Evolutionary conservation across 2,113 vertebrate species (phyloP), one percentile per base, ranked within the genome.

Genomic region (Bufo bufo): DNA sequence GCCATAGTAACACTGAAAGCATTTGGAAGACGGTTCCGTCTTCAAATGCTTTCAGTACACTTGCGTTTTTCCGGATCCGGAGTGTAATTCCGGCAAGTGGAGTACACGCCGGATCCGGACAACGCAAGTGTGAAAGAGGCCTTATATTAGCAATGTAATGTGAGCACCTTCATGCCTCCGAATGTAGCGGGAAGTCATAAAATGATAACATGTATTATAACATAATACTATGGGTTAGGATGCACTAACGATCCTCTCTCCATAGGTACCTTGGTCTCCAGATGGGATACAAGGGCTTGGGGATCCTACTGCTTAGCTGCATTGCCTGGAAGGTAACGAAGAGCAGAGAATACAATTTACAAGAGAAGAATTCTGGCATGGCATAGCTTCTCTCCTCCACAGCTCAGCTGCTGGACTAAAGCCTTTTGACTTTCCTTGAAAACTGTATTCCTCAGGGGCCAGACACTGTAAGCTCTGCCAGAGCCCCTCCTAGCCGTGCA

Each of bases 191-290:
- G 33, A 43, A 72, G 23, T 71, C 69, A 13, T 43, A 71, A 13
- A 0, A 45, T 47, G 9, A 17, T 9, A 43, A 17, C 43, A 6
- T 16, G 23, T 23, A 69, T 16, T 11, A 69, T 4, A 6, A 45
- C 23, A 45, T 4, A 14, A 72, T 47, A 17, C 6, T 45, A 45
- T 45, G 33, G 69, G 33, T 45, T 45, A 45, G 4, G 43, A 74
- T 74, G 3, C 16, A 14, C 3, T 71, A 43, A 71, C 14, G 8
- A 16, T 74, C 84, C 77, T 89, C 79, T 66, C 71, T 86, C 12
- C 59, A 12, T 94, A 99, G 98, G 89, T 99, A 96, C 90, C 90
- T 99, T 88, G 98, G 98, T 79, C 92, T 99, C 86, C 97, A 98
- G 92, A 89, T 99, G 91, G 94, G 92, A 10, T 99, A 96, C 92